Evolutionary conservation across 2,797 vertebrate genomes (phyloP).

Genomic region (Gymnoscopelus microlampas): DNA sequence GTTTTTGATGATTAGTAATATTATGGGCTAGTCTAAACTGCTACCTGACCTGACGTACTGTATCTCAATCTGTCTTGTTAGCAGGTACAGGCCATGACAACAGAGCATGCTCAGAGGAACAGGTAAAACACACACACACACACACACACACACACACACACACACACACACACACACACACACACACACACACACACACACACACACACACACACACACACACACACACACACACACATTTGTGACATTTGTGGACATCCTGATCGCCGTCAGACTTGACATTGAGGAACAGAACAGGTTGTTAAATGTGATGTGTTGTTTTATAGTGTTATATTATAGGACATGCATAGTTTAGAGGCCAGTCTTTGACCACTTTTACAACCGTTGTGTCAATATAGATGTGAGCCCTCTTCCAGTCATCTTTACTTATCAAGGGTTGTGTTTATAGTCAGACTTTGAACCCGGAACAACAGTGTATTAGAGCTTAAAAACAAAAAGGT

Average conservation of each 20-base stretch:
- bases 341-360: not conserved
- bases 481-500: too few relatives aligned
- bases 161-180: too few relatives aligned
- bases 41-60: not conserved
- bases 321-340: not conserved
- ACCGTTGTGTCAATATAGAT: not conserved
- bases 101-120: not conserved
- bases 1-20: not conserved
- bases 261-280: not conserved
- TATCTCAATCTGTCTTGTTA: slow-evolving; percentile 7
- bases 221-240: too few relatives aligned
- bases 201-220: too few relatives aligned
- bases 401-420: not conserved
- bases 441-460: slow-evolving; percentile 42
- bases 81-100: slow-evolving; percentile 26
- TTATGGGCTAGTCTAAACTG: not conserved
- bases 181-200: too few relatives aligned
- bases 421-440: not conserved
- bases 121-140: slow-evolving; percentile 47
- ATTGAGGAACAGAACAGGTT: not conserved
- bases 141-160: too few relatives aligned
- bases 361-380: not conserved
- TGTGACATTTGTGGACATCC: not conserved
- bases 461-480: slow-evolving; percentile 4
- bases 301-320: not conserved